Conservation (phyloP, 2,888 invertebrate species). For the Melipona beecheii region DNA sequence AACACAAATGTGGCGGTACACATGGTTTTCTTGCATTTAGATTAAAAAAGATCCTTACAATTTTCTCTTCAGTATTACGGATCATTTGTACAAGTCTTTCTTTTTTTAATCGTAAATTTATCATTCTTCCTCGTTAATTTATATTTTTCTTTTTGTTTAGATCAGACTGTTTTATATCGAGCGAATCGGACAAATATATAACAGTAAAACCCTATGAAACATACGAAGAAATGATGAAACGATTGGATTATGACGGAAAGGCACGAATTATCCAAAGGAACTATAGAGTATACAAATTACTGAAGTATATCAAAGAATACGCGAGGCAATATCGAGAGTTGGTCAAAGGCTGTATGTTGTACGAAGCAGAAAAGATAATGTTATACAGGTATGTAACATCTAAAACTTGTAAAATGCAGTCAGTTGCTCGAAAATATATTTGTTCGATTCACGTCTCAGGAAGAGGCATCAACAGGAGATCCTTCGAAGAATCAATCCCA, state of each 20-base stretch:
- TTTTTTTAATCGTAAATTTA: not conserved
- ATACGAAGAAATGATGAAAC: constrained; percentile 86
- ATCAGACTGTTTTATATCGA: constrained; percentile 87
- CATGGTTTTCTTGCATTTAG: not conserved
- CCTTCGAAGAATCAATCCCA: constrained; percentile 89
- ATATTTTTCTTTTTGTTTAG: constrained; percentile 73
- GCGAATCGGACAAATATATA: constrained; percentile 87
- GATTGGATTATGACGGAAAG: constrained; percentile 82
- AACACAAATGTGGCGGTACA: constrained; percentile 86
- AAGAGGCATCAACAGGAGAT: constrained; percentile 86
- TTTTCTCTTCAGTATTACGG: not conserved
- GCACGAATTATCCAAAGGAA: constrained; percentile 88
- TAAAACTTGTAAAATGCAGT: not conserved
- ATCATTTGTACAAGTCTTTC: not conserved
- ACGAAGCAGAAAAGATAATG: constrained; percentile 82
- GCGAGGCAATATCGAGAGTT: constrained; percentile 85
- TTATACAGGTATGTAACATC: constrained; percentile 49
- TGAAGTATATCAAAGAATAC: constrained; percentile 84
- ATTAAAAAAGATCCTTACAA: not conserved
- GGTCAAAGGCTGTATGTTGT: constrained; percentile 85
- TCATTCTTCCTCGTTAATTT: not conserved
- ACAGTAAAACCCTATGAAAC: constrained; percentile 88
- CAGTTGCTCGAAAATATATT: not conserved
- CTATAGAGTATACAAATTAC: constrained; percentile 86
- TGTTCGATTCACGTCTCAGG: constrained; percentile 36